These are phyloP conservation scores for Onchidella celtica DNA, from an alignment of 2,888 invertebrate genomes.

Conservation along the genomic window DNA sequence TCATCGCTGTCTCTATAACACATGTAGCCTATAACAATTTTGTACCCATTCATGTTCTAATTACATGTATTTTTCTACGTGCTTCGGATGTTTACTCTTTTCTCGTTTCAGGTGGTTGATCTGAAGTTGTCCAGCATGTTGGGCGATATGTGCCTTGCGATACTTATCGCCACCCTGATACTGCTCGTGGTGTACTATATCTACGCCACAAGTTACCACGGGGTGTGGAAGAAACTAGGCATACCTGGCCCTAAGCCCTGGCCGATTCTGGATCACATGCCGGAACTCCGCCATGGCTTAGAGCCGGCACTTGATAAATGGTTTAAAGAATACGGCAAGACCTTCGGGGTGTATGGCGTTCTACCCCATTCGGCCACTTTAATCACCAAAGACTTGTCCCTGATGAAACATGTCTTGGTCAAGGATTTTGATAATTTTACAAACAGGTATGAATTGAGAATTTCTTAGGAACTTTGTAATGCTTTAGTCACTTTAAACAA, in stretches of 20 bases:
- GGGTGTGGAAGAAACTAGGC: slow-evolving; percentile 24
- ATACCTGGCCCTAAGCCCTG: slow-evolving; percentile 35
- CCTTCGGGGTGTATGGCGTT: slow-evolving; percentile 16
- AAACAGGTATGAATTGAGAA: neutral
- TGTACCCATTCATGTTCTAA: too few relatives aligned
- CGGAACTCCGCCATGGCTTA: slow-evolving; percentile 1
- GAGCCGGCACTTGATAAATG: slow-evolving; percentile 15
- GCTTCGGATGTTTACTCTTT: too few relatives aligned
- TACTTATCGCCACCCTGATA: neutral
- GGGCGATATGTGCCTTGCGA: too few relatives aligned
- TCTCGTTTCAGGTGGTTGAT: too few relatives aligned
- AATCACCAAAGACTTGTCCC: slow-evolving; percentile 22
- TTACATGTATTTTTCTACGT: too few relatives aligned
- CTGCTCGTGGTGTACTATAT: neutral
- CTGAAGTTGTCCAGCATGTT: too few relatives aligned
- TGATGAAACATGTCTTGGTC: slow-evolving; percentile 24
- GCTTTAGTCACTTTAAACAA: too few relatives aligned
- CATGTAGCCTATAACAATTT: too few relatives aligned
- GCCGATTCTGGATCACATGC: slow-evolving; percentile 30
- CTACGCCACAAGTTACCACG: slow-evolving; percentile 4
- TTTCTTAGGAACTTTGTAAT: neutral
- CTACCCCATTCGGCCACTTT: slow-evolving; percentile 12
- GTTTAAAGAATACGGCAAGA: slow-evolving; percentile 21
- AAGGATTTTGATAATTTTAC: slow-evolving; percentile 36
- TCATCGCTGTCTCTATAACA: too few relatives aligned